Conservation (phyloP, 2,888 invertebrate genomes). For the Metopia argyrocephala region DNA sequence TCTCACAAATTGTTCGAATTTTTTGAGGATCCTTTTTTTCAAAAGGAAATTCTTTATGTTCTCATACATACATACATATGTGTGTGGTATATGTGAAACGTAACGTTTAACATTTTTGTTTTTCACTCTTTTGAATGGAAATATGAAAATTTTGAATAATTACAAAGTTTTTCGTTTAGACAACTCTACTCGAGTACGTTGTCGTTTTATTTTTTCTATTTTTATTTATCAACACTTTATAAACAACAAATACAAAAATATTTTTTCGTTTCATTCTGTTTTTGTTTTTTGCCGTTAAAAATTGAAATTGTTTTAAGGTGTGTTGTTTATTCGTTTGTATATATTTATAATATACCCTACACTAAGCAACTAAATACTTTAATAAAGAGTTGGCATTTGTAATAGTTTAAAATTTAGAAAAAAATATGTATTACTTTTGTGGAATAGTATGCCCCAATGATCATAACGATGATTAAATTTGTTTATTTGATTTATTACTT, state of each 20-base stretch:
- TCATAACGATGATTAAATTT: too few species aligned
- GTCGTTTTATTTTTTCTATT: not conserved
- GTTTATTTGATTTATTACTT: too few species aligned
- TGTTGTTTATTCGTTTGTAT: not conserved
- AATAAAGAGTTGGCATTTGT: too few species aligned
- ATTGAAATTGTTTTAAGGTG: slow-evolving; percentile 21
- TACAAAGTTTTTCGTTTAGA: slow-evolving; percentile 4
- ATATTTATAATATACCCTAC: not conserved
- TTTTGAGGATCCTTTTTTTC: too few species aligned
- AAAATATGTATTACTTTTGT: too few species aligned
- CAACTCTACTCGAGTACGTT: not conserved
- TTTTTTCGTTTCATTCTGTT: not conserved
- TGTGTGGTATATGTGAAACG: not conserved
- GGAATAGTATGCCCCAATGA: too few species aligned
- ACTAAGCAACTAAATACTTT: too few species aligned
- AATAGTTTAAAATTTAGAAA: too few species aligned
- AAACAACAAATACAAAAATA: not conserved
- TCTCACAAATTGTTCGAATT: too few species aligned
- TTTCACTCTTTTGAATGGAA: not conserved
- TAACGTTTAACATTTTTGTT: not conserved
- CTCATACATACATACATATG: not conserved
- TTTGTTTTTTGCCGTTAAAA: not conserved
- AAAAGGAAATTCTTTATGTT: not conserved
- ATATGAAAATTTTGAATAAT: slow-evolving; percentile 18
- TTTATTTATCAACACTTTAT: slow-evolving; percentile 20